Percentiles rank a stretch among this genome's conserved stretches.
Conservation (phyloP, 1,140 invertebrate species). For the Aphis gossypii region DNA sequence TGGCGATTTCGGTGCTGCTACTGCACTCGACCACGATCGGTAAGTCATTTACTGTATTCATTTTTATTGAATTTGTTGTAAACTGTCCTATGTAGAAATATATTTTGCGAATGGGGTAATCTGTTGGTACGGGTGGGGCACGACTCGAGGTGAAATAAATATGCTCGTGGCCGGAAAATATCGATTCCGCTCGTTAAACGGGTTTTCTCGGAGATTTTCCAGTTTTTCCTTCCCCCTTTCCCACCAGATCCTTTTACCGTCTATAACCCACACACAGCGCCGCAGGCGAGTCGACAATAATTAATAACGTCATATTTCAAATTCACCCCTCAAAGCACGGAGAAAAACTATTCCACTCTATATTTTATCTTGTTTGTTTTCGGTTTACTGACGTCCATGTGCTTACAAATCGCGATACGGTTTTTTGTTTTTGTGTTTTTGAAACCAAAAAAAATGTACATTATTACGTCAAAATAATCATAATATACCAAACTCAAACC, state of each 20-base stretch:
- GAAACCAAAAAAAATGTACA: not conserved
- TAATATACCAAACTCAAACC: not conserved
- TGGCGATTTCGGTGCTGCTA: constrained; percentile 19
- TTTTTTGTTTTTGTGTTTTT: not conserved
- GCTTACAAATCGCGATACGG: not conserved
- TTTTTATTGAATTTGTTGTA: not conserved
- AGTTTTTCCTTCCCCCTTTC: not conserved
- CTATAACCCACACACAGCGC: not conserved
- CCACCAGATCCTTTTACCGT: not conserved
- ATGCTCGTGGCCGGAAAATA: not conserved
- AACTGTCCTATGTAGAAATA: not conserved
- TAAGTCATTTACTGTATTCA: not conserved
- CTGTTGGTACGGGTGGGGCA: not conserved
- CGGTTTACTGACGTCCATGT: not conserved
- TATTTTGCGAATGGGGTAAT: not conserved
- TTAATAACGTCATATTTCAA: not conserved
- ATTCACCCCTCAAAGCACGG: not conserved
- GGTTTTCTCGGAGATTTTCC: not conserved
- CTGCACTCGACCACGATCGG: constrained; percentile 38
- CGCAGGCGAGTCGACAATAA: not conserved
- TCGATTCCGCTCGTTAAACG: not conserved
- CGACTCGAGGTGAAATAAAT: not conserved
- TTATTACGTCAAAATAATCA: no score
- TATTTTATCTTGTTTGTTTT: not conserved
- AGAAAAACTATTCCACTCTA: not conserved